Evolutionary conservation across 2,888 invertebrate genomes (phyloP), one percentile per base, ranked within the genome.

Genomic region (Microchrysa polita): DNA sequence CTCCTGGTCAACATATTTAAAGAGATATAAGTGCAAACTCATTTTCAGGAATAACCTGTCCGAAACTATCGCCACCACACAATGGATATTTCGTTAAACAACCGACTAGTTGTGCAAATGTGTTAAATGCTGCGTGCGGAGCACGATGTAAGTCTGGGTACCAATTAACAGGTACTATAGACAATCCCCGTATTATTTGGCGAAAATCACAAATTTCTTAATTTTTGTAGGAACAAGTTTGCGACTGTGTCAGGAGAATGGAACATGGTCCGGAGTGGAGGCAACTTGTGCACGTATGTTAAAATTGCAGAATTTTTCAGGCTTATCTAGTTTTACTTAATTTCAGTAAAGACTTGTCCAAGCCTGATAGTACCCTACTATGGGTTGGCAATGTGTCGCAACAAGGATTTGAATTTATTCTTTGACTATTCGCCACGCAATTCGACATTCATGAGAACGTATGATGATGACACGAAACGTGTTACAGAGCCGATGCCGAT

Each of bases 101-200:
- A 63, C 77, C 77, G 1, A 86, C 86, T 52, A 85, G 86, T 34
- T 91, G 91, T 80, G 87, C 86, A 74, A 90, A 89, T 78, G 90
- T 90, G 5, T 85, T 91, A 65, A 90, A 91, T 80, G 90, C 90
- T n/a, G 91, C 90, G 0, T 92, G 91, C 81, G 91, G 91, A 0
- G 85, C 90, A 7, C 84, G 90, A 57, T 92, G 92, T 80, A 87
- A 88, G 78, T 88, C 90, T 27, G 91, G 92, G 1, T 92, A 89
- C 80, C 82, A 86, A 80, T 78, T 86, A 79, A 79, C 80, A 77
- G 80, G 89, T 81, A 74, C 27, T 42, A n/a, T n/a, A 7, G 60
- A 23, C 7, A n/a, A n/a, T n/a, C n/a, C n/a, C n/a, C n/a, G n/a
- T n/a, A 20, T 18, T 42, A 5, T 27, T 48, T 18, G 16, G 2